A percentile compares a stretch with the other conserved stretches of the same genome.
Evolutionary conservation across 2,797 vertebrate species (phyloP).

Genomic region (Dallia pectoralis): DNA sequence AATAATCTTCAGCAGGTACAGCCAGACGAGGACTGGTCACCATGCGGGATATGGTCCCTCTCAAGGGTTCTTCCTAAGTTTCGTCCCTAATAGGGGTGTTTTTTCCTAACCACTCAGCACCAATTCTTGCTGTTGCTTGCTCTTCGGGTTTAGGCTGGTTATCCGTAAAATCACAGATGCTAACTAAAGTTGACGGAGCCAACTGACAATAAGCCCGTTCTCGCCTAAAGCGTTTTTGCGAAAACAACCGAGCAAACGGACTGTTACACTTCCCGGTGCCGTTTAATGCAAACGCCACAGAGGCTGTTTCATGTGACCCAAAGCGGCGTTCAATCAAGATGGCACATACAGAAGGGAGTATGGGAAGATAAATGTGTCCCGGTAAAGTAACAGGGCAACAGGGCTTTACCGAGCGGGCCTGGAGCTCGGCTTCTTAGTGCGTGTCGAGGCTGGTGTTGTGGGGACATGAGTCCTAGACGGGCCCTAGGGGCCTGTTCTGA

Average conservation of each 20-base stretch:
- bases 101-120: no score
- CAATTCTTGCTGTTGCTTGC: no score
- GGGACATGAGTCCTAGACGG: constrained; percentile 30
- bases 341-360: not conserved
- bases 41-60: no score
- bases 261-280: not conserved
- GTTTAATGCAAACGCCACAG: not conserved
- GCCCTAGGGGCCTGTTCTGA: constrained; percentile 44
- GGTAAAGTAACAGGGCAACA: constrained; percentile 31
- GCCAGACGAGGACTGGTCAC: no score
- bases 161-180: no score
- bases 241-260: not conserved
- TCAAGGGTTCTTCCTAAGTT: no score
- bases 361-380: not conserved
- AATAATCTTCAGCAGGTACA: no score
- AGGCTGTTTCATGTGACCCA: not conserved
- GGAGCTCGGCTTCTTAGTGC: constrained; percentile 24
- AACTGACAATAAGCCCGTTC: no score
- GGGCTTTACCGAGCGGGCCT: constrained; percentile 39
- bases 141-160: no score
- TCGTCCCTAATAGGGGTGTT: no score
- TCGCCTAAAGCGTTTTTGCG: no score
- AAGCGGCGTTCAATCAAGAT: not conserved
- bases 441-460: constrained; percentile 14
- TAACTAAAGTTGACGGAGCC: no score